A percentile compares a stretch with the other conserved stretches of the same genome.
Conservation (phyloP, 1,140 invertebrate species). For the Meloidogyne exigua region DNA sequence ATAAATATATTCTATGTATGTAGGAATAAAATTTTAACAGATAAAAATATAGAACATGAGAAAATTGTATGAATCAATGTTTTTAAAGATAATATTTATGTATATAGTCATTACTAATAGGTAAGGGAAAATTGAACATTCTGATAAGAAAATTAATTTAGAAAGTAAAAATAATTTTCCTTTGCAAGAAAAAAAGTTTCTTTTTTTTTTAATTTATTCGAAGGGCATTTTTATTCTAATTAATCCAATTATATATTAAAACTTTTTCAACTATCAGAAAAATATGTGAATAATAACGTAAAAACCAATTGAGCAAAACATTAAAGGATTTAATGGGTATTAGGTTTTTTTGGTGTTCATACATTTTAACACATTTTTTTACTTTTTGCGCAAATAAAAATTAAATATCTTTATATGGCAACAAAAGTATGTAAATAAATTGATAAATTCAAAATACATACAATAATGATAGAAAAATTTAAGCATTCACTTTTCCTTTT, state of each 20-base stretch:
- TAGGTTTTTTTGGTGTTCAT: neutral
- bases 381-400: neutral
- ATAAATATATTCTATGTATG: no score
- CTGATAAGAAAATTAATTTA: neutral
- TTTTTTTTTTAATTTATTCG: neutral
- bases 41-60: constrained; percentile 4
- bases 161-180: neutral
- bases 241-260: neutral
- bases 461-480: neutral
- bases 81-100: neutral
- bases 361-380: neutral
- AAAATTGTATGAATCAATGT: neutral
- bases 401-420: neutral
- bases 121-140: neutral
- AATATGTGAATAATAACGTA: neutral
- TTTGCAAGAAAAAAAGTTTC: neutral
- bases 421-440: neutral
- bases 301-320: constrained; percentile 2
- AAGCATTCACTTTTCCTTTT: neutral
- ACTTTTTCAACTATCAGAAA: no score
- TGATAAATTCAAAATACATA: no score
- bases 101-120: no score
- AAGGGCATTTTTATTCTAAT: neutral
- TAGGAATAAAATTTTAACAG: neutral
- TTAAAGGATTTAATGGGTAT: constrained; percentile 5